A percentile compares a stretch with the other conserved stretches of the same genome.
phyloP scores from a whole-genome alignment of 2,113 vertebrate genomes.

The Platichthys flesus region DNA sequence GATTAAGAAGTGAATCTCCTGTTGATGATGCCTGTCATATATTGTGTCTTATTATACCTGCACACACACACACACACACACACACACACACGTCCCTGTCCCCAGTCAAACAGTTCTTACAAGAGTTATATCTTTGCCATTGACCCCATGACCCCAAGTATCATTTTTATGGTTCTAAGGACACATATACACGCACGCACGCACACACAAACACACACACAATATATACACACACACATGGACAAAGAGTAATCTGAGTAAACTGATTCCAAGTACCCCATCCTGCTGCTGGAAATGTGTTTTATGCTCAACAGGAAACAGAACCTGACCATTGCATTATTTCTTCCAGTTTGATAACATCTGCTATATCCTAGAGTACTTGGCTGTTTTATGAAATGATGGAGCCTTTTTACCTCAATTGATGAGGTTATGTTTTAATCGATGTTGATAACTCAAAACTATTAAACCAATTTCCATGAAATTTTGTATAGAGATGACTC shows the following conservation, averaged over 20 bases:
- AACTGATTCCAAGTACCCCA: background rate
- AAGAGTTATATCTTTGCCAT: constrained; percentile 49
- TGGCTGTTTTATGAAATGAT: no score
- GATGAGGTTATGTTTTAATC: no score
- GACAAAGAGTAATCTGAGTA: background rate
- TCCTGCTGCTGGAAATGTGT: background rate
- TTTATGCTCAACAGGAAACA: background rate
- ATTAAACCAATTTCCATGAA: no score
- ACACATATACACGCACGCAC: background rate
- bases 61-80: constrained; percentile 15
- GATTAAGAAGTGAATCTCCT: constrained; percentile 76
- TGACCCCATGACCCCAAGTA: constrained; percentile 55
- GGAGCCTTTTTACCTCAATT: no score
- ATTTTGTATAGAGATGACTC: no score
- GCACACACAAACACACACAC: background rate
- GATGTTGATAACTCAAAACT: no score
- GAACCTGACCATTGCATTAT: no score
- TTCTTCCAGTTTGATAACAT: no score
- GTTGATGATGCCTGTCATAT: constrained; percentile 67
- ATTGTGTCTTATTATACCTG: constrained; percentile 45
- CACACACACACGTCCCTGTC: background rate
- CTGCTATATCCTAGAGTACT: no score
- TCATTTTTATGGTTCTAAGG: constrained; percentile 55
- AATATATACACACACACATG: background rate
- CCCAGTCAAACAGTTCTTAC: constrained; percentile 30